Evolutionary conservation across 2,888 invertebrate species (phyloP), one percentile per base, ranked within the genome.

Genomic region (Idaea biselata): DNA sequence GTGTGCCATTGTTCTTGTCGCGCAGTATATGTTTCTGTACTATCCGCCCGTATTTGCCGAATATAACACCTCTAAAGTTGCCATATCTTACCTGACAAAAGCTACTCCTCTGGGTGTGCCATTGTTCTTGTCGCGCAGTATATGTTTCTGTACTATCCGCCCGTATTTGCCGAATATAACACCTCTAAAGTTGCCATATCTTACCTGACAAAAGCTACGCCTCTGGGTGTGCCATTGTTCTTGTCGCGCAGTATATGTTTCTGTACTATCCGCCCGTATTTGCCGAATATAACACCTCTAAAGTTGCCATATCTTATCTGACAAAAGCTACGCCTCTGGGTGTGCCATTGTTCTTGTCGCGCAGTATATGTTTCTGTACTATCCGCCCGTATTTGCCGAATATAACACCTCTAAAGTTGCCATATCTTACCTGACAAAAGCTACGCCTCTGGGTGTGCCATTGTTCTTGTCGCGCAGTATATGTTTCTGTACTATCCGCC

Each of bases 291-390:
- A 3, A 32, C 32, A 32, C 32, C 32, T 0, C 11, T 3, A 32
- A 2, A 32, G 32, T 32, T 32, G 32, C 1, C 1, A 32, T 32
- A 32, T 32, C 66, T 64, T 85, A 97, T 97, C 97, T 95, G 65
- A 97, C 97, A 92, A 98, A 99, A n/a, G 98, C 98, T 60, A 98
- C 97, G 58, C 98, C 98, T 75, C 98, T 93, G 8, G 98, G 97
- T 80, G 96, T 93, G 59, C 97, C 97, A 59, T 97, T 97, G 65
- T 96, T 94, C 91, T 97, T 97, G 82, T 98, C 98, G 74, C 97
- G 95, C 73, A 98, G 93, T 74, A 99, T 96, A 79, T 98, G 97
- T 83, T 97, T 97, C 91, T 98, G 98, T 72, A 98, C 97, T 84
- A 98, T 98, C 74, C 96, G 94, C 44, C 98, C 98, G 88, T 95